A percentile compares a stretch with the other conserved stretches of the same genome.
Evolutionary conservation across 2,113 vertebrate species (phyloP).

Genomic region (Notiomystis cincta): DNA sequence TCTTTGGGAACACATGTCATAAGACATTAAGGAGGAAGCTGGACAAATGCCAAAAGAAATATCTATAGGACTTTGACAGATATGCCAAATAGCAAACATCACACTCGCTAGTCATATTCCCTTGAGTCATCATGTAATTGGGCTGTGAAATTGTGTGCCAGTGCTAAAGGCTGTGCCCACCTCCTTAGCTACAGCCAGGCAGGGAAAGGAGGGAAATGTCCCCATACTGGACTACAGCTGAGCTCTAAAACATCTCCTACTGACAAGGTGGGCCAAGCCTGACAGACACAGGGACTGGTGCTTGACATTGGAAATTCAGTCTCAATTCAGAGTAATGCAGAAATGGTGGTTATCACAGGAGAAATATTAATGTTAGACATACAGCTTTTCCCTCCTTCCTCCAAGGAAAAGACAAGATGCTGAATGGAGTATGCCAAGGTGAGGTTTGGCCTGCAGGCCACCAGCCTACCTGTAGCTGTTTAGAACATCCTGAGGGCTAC

Average conservation of each 20-base stretch:
- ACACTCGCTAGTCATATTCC: neutral
- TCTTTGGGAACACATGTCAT: neutral
- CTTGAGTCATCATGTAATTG: neutral
- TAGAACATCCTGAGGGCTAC: neutral
- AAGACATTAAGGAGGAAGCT: neutral
- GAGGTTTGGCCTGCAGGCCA: neutral
- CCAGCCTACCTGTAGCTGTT: neutral
- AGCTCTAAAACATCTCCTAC: neutral
- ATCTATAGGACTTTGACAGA: slow-evolving; percentile 12
- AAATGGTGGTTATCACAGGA: neutral
- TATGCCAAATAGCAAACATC: slow-evolving; percentile 16
- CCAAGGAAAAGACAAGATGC: neutral
- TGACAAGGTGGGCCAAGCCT: neutral
- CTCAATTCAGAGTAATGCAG: neutral
- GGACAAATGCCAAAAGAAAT: slow-evolving; percentile 18
- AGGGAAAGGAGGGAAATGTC: neutral
- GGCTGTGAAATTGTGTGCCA: slow-evolving; percentile 10
- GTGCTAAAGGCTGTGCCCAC: neutral
- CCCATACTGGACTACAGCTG: neutral
- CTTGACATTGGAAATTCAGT: neutral
- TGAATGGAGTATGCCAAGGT: neutral
- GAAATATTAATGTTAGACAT: neutral
- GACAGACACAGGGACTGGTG: neutral
- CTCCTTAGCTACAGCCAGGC: neutral
- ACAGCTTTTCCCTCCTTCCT: neutral